Percentiles rank a stretch among this genome's conserved stretches.
Conservation (phyloP, 2,113 vertebrate species). For the Pitta sordida region DNA sequence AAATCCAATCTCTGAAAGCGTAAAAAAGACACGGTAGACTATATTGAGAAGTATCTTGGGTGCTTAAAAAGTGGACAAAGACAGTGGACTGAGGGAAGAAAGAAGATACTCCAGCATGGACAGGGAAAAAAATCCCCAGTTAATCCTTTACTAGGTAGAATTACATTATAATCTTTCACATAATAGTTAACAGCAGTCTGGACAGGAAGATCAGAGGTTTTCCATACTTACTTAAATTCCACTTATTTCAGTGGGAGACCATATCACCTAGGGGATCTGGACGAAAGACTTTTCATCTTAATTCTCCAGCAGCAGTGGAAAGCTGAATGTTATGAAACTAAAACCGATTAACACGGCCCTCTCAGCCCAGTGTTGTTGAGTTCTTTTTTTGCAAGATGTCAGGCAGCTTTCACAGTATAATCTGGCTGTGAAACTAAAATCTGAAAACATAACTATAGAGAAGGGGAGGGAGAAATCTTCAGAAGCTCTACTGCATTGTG, state of each 20-base stretch:
- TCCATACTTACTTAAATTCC: neutral
- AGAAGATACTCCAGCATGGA: neutral
- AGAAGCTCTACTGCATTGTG: neutral
- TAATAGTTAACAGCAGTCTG: neutral
- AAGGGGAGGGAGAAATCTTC: neutral
- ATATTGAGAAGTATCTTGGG: neutral
- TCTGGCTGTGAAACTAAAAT: neutral
- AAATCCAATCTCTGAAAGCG: neutral
- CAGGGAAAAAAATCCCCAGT: neutral
- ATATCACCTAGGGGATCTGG: neutral
- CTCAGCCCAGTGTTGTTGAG: neutral
- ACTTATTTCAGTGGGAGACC: neutral
- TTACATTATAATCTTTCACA: neutral
- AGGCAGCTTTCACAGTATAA: conserved; percentile 4
- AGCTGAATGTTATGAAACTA: neutral
- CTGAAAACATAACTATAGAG: neutral
- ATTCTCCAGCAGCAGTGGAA: neutral
- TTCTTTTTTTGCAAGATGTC: neutral
- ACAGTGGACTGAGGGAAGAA: neutral
- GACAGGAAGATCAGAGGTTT: neutral
- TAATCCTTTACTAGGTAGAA: neutral
- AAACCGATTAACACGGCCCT: neutral
- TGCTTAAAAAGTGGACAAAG: neutral
- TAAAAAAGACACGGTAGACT: neutral
- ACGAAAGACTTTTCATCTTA: neutral